Conservation (phyloP, 2,113 vertebrate genomes). For the Marcusenius ussheri region DNA sequence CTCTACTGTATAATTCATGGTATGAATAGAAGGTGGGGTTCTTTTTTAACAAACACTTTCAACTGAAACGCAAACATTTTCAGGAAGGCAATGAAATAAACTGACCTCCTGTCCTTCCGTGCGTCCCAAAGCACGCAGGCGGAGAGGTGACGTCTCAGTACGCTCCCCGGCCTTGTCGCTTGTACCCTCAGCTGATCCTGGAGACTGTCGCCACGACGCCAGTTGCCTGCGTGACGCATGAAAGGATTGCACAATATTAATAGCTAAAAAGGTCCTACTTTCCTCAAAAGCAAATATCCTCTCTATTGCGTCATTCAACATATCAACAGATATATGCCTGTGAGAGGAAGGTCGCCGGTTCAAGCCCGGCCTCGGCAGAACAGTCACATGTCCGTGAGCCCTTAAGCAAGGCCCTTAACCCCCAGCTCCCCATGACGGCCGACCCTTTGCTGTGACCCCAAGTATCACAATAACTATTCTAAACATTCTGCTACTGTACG, state of each 20-base stretch:
- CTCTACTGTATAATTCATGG: neutral
- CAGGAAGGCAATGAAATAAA: neutral
- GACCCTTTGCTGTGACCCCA: neutral
- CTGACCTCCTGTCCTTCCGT: neutral
- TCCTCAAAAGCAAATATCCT: neutral
- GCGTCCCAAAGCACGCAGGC: neutral
- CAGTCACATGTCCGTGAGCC: neutral
- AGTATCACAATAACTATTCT: neutral
- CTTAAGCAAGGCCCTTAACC: neutral
- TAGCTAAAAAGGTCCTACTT: neutral
- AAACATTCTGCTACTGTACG: neutral
- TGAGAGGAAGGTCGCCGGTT: neutral
- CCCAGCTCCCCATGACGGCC: neutral
- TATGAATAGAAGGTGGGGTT: neutral
- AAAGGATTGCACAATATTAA: neutral
- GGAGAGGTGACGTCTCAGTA: neutral
- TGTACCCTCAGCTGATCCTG: neutral
- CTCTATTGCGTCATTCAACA: neutral
- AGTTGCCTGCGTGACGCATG: neutral
- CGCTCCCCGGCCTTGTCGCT: neutral
- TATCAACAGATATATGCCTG: neutral
- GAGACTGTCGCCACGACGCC: neutral
- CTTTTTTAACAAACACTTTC: neutral
- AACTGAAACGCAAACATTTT: neutral
- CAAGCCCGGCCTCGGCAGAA: neutral